These are phyloP conservation scores for Epinephelus lanceolatus DNA, from an alignment of 2,113 vertebrate species.

Conservation along the genomic window DNA sequence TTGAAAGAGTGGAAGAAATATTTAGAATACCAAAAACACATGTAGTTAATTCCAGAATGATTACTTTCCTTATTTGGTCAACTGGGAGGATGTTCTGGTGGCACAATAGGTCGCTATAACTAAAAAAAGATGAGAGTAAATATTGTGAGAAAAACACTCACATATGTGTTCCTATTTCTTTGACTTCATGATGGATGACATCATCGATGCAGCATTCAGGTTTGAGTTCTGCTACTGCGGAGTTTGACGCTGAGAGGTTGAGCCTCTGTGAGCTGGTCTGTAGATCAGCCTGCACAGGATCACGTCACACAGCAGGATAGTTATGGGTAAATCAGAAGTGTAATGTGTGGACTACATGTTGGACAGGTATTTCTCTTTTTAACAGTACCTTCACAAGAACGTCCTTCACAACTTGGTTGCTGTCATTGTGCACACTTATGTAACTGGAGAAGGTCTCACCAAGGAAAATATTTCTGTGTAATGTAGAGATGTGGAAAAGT, in stretches of 20 bases:
- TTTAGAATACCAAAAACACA: neutral
- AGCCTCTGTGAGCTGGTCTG: conserved; percentile 99
- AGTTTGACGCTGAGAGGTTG: conserved; percentile 96
- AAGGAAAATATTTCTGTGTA: conserved; percentile 94
- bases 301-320: neutral
- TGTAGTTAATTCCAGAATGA: too few relatives aligned
- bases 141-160: conserved; percentile 69
- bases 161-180: conserved; percentile 99
- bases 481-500: conserved; percentile 7
- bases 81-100: neutral
- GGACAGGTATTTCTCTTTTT: too few relatives aligned
- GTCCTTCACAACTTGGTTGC: conserved; percentile 95
- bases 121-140: neutral
- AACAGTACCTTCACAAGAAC: conserved; percentile 95
- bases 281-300: conserved; percentile 90
- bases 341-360: neutral
- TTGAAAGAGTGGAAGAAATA: neutral
- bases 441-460: conserved; percentile 99
- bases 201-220: conserved; percentile 97
- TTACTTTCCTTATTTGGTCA: neutral
- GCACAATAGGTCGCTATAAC: neutral
- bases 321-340: neutral
- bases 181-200: conserved; percentile 99
- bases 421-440: conserved; percentile 99
- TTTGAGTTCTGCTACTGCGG: conserved; percentile 93